Evolutionary conservation across 2,888 invertebrate species (phyloP), one percentile per base, ranked within the genome.

Genomic region (Platycnemis pennipes): DNA sequence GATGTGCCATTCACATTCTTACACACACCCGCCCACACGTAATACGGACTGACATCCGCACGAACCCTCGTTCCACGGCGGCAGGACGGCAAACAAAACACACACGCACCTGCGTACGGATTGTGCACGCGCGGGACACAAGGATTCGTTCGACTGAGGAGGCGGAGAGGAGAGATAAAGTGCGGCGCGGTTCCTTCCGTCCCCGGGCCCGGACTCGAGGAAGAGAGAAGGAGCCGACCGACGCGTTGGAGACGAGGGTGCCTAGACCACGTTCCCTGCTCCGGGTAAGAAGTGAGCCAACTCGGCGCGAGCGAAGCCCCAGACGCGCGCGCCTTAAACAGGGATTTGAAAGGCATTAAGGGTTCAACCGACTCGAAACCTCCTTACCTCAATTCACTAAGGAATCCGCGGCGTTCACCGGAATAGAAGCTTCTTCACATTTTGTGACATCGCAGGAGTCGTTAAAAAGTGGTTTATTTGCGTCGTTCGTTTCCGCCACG

Each of bases 1-100:
- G 87, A 87, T 87, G 87, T 87, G 87, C 87, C 87, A 87, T 49
- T 49, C 89, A 89, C 89, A 89, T 56, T 56, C 89, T 56, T 56
- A 56, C 89, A 69, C 44, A 63, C 91, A 56, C 53, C n/a, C 49
- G 22, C 37, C 31, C 89, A 8, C 53, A 53, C 89, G 19, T 56
- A 37, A 53, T 31, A 49, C 89, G 53, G 22, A 4, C 77, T 77
- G 77, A 77, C 77, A 77, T 77, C 77, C 8, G 77, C 77, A 77
- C 77, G 77, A 77, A 77, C 77, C 77, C 37, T 77, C 11, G 77
- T 77, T 77, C 77, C 37, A 37, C 37, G 77, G 77, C 77, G 77
- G 77, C 77, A 77, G 77, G 77, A 37, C 31, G 8, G 13, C 37
- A 31, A 31, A 77, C 7, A 77, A 31, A 77, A 37, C 31, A 37